Base-by-base conservation (phyloP, 2,797 vertebrate species). In the Gallinago solitaria region DNA sequence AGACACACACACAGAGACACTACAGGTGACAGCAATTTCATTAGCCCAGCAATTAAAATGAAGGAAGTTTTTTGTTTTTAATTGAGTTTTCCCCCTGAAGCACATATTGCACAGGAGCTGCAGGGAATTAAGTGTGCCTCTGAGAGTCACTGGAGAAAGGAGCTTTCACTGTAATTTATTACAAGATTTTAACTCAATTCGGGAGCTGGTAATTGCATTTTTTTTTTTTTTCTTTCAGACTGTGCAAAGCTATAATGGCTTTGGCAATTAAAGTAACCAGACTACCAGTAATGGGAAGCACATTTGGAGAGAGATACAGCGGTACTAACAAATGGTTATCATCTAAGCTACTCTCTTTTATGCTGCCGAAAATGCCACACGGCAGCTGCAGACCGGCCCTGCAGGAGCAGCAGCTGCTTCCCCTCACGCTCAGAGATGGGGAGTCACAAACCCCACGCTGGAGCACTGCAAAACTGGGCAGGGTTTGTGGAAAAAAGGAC, bases 151-250 rank as follows among this genome's bases (percentile, higher is more conserved):
- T 27, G 77, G 28, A 67, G 37, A 90, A 91, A 88, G 76, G 48
- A 74, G 73, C 87, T 73, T 64, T 91, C 8, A 2, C 28, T 47
- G 61, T 93, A 89, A 96, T 95, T 83, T 90, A 94, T 95, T 65
- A 78, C 37, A 63, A 57, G 64, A 75, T 60, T 86, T 81, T 91
- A 95, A 95, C 82, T 96, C 95, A 41, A 75, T 96, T 94, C 2
- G 2, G 9, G 35, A 32, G 73, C 61, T 15, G 33, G 35, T 96
- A 96, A 97, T 95, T 95, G 93, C 83, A 91, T 50, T n/a, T n/a
- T n/a, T 80, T 47, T 47, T 67, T 69, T 45, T 75, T 79, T 33
- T 10, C 41, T 91, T 86, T 71, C 53, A 87, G 82, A n/a, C 75
- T 74, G 67, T 61, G 75, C 35, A 87, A 78, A 81, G 43, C 68